Evolutionary conservation across 1,140 invertebrate species (phyloP), one percentile per base, ranked within the genome.

Genomic region (Drosophila aff.): DNA sequence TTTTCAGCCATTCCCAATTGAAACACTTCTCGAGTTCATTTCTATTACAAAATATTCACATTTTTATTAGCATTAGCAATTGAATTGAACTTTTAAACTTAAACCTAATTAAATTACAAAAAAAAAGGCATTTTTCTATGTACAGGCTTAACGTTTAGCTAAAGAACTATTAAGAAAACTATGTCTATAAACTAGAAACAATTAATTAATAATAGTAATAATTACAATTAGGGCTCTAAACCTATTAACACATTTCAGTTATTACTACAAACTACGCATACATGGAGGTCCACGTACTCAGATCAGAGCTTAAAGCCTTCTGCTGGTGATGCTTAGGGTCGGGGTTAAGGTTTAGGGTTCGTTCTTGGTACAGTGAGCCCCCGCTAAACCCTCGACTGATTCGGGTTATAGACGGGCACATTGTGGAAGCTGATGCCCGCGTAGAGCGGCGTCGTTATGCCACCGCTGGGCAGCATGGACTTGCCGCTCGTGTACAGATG

Each of bases 381-480:
- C 2, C 26, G n/a, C 9, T 87, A 92, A 16, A 92, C 90, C 38
- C 84, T 49, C 36, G 85, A 81, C 63, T 92, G 91, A 31, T 73
- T 79, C n/a, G 82, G 80, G 57, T 84, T 92, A 36, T 91, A 92
- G 31, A 92, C 79, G 50, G 92, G 92, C 4, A 93, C 90, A 59
- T 93, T 93, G 77, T 93, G 92, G 53, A 93, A 93, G 58, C 92
- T 93, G 11, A 93, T 93, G 49, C 92, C 92, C 26, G 91, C 91
- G 46, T 93, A 93, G 23, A 93, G 78, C 0, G 91, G 81, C 13
- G 69, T 62, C 21, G 66, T 47, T 16, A 43, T 11, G 47, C 46
- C 52, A 4, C 44, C 21, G 18, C 59, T 52, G 43, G 60, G 53
- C 23, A 83, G 41, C 57, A 78, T 84, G 9, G 84, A 86, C 31